phyloP scores from a whole-genome alignment of 2,888 invertebrate species.

The Lathronympha strigana region DNA sequence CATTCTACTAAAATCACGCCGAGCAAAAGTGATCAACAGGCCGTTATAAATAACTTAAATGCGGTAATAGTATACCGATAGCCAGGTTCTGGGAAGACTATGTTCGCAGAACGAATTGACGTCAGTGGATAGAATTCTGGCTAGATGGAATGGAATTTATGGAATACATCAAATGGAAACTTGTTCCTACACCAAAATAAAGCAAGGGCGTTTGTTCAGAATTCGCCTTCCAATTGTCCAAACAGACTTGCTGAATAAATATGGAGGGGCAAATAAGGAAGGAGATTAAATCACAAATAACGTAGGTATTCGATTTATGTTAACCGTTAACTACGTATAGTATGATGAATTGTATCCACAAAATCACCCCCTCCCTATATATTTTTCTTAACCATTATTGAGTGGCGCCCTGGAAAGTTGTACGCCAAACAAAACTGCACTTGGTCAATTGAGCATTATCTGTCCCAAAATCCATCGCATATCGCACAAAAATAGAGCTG shows the following conservation, averaged over 20 bases:
- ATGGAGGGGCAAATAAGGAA: neutral
- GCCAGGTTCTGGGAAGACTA: slow-evolving; percentile 40
- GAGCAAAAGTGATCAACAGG: slow-evolving; percentile 1
- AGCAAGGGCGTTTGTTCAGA: slow-evolving; percentile 7
- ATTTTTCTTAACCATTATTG: too few species aligned
- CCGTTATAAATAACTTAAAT: slow-evolving; percentile 32
- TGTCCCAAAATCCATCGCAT: too few species aligned
- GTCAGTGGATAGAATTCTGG: slow-evolving; percentile 64
- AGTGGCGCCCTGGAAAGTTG: too few species aligned
- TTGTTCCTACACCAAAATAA: neutral
- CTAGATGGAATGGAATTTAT: too few species aligned
- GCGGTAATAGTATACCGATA: slow-evolving; percentile 24
- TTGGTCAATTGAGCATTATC: too few species aligned
- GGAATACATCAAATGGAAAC: neutral
- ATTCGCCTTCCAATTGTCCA: slow-evolving; percentile 4
- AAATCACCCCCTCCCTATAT: too few species aligned
- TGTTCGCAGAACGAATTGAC: slow-evolving; percentile 65
- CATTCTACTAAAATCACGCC: neutral
- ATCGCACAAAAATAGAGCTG: too few species aligned
- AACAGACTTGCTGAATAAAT: slow-evolving; percentile 1
- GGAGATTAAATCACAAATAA: neutral
- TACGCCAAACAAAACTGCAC: too few species aligned
- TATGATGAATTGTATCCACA: too few species aligned
- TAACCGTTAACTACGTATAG: too few species aligned
- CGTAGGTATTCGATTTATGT: too few species aligned